phyloP scores from a whole-genome alignment of 1,140 invertebrate genomes.

The Eupristina koningsbergeri region DNA sequence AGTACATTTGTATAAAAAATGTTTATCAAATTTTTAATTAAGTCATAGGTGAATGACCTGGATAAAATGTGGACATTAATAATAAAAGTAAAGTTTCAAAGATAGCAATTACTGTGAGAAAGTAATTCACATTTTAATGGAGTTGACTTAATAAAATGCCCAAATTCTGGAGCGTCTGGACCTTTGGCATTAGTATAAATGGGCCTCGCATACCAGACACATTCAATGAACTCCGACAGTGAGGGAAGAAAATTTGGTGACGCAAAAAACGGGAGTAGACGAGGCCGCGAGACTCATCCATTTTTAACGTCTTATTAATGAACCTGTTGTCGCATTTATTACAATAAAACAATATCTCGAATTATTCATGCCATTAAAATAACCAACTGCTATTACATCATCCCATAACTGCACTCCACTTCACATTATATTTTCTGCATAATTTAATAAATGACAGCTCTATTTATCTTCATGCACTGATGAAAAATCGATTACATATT shows the following conservation, averaged over 20 bases:
- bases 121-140: conserved; percentile 40
- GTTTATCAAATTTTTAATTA: neutral
- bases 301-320: conserved; percentile 55
- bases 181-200: conserved; percentile 54
- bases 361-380: conserved; percentile 31
- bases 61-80: neutral
- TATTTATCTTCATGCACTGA: too few species aligned
- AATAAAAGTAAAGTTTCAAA: neutral
- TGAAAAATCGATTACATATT: too few species aligned
- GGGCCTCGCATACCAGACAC: conserved; percentile 65
- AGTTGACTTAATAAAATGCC: conserved; percentile 41
- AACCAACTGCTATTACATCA: conserved; percentile 15
- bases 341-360: conserved; percentile 24
- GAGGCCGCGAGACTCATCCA: conserved; percentile 40
- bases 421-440: neutral
- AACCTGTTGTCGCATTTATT: conserved; percentile 49
- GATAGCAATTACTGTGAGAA: conserved; percentile 50
- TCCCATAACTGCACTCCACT: neutral
- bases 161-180: conserved; percentile 45
- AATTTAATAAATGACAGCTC: neutral
- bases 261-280: conserved; percentile 44
- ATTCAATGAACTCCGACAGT: conserved; percentile 62
- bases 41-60: conserved; percentile 20
- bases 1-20: neutral
- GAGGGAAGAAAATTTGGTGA: conserved; percentile 29